A percentile compares a stretch with the other conserved stretches of the same genome.
Conservation (phyloP, 2,113 vertebrate genomes). For the Hippocampus zosterae region DNA sequence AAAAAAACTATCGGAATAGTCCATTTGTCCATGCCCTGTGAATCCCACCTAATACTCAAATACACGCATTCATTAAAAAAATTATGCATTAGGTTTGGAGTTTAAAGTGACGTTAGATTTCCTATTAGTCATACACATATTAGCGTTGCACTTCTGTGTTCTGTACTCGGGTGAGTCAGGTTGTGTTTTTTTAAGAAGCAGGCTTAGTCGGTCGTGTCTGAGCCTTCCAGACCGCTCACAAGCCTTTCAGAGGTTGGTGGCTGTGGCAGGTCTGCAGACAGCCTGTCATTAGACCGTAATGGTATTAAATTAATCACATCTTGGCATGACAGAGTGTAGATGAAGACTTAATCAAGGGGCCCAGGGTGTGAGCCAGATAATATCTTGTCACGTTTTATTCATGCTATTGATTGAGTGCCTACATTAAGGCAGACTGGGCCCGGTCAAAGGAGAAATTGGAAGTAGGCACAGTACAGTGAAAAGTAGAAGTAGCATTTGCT, state of each 20-base stretch:
- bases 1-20: no score
- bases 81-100: background rate
- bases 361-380: conserved; percentile 77
- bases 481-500: background rate
- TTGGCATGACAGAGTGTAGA: conserved; percentile 75
- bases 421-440: conserved; percentile 69
- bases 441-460: conserved; percentile 51
- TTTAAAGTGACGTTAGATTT: background rate
- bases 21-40: no score
- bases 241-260: conserved; percentile 45
- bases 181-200: conserved; percentile 30
- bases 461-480: conserved; percentile 21
- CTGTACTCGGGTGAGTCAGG: conserved; percentile 16
- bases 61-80: background rate
- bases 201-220: conserved; percentile 31
- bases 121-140: no score
- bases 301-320: conserved; percentile 81
- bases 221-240: conserved; percentile 28
- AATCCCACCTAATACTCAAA: no score
- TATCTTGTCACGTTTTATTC: conserved; percentile 77
- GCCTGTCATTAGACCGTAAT: conserved; percentile 79
- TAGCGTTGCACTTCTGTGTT: background rate
- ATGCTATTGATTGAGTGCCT: conserved; percentile 73
- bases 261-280: conserved; percentile 70
- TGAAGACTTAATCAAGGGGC: conserved; percentile 77